These are phyloP conservation scores for Stenotaenia linearis DNA, from an alignment of 2,888 invertebrate species.

Conservation along the genomic window DNA sequence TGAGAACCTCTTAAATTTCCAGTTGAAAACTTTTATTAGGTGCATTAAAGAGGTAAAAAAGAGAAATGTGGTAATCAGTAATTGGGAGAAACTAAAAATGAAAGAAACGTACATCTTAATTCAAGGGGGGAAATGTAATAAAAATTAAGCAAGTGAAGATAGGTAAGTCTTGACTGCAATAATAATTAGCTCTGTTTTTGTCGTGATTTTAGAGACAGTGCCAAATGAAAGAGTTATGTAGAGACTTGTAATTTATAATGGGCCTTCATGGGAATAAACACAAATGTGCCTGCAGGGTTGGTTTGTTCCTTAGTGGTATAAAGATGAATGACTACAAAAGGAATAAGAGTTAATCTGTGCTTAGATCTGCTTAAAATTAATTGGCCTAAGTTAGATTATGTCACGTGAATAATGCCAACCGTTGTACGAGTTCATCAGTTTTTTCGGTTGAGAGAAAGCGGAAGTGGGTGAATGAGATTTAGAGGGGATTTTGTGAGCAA, in stretches of 20 bases:
- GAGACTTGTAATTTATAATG: not conserved
- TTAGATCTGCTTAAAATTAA: not conserved
- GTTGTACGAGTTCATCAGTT: not conserved
- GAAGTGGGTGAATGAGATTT: no score
- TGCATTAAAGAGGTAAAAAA: not conserved
- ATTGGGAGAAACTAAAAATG: no score
- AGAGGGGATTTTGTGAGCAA: no score
- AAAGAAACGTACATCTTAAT: no score
- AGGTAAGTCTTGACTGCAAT: not conserved
- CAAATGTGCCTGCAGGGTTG: not conserved
- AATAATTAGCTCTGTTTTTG: not conserved
- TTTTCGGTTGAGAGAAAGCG: not conserved
- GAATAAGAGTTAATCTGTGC: not conserved
- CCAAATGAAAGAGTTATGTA: not conserved
- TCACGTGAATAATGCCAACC: not conserved
- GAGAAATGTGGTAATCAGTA: no score
- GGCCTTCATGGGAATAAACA: not conserved
- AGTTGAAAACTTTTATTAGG: not conserved
- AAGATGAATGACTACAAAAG: slow-evolving; percentile 1
- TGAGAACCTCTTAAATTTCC: not conserved
- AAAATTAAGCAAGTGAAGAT: not conserved
- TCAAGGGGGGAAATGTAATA: not conserved
- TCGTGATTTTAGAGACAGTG: not conserved
- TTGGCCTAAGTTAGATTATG: not conserved
- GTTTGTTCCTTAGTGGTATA: not conserved